These are phyloP conservation scores for Netelia melanura DNA, from an alignment of 2,888 invertebrate species.

Conservation along the genomic window DNA sequence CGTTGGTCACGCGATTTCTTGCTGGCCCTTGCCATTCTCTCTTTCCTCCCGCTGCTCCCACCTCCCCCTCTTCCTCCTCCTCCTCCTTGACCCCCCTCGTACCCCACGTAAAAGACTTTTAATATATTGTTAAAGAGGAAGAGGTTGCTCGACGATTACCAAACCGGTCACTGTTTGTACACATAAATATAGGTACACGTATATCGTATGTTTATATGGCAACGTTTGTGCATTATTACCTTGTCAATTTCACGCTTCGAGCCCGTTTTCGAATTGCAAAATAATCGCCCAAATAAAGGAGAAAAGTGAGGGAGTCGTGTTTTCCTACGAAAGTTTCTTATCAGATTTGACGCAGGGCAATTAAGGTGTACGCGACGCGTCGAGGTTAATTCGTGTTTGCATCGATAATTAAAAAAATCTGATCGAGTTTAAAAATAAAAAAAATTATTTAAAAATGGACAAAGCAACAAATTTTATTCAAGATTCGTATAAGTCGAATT, in stretches of 20 bases:
- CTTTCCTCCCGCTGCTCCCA: neutral
- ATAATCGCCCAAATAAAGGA: slow-evolving; percentile 53
- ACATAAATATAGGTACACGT: slow-evolving; percentile 4
- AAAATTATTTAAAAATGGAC: neutral
- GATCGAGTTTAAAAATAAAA: neutral
- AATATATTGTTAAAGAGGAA: slow-evolving; percentile 67
- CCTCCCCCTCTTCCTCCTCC: slow-evolving; percentile 7
- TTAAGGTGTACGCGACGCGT: neutral
- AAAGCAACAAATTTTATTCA: neutral
- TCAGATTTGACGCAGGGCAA: neutral
- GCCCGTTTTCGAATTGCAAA: slow-evolving; percentile 61
- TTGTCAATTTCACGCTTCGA: slow-evolving; percentile 66
- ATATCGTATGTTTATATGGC: neutral
- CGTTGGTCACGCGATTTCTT: slow-evolving; percentile 66
- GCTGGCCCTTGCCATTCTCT: slow-evolving; percentile 41
- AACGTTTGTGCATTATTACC: slow-evolving; percentile 52
- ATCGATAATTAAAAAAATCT: neutral
- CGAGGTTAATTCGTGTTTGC: neutral
- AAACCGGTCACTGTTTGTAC: slow-evolving; percentile 45
- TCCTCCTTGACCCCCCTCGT: neutral
- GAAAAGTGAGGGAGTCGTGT: slow-evolving; percentile 37
- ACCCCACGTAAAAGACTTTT: slow-evolving; percentile 55
- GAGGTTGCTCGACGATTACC: slow-evolving; percentile 62
- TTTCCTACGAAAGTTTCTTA: slow-evolving; percentile 16
- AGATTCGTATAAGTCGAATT: neutral